Evolutionary conservation across 1,140 invertebrate species (phyloP).

Genomic region (Arion vulgaris): DNA sequence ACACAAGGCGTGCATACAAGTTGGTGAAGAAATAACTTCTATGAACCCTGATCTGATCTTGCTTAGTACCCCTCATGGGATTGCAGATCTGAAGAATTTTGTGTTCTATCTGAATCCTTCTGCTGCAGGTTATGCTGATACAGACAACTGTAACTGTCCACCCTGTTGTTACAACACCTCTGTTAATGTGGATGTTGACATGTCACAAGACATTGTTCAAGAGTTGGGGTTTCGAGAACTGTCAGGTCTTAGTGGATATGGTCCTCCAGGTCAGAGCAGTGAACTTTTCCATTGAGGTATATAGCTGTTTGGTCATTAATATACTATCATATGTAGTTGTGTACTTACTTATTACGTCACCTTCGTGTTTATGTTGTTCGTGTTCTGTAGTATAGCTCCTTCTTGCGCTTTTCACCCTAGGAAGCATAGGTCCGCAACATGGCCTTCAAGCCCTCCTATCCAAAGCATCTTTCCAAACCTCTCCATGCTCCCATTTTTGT

Average conservation of each 20-base stretch:
- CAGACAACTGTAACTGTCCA: slow-evolving; percentile 56
- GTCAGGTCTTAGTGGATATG: slow-evolving; percentile 52
- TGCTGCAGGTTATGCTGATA: slow-evolving; percentile 48
- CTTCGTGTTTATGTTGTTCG: too few species aligned
- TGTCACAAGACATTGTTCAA: slow-evolving; percentile 34
- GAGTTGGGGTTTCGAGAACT: slow-evolving; percentile 40
- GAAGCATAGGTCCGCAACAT: too few species aligned
- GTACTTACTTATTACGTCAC: too few species aligned
- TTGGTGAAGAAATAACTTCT: slow-evolving; percentile 42
- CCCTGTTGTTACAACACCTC: slow-evolving; percentile 51
- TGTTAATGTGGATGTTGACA: slow-evolving; percentile 39
- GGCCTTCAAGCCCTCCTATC: too few species aligned
- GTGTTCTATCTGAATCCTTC: slow-evolving; percentile 52
- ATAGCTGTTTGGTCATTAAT: neutral
- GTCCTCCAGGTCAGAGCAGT: slow-evolving; percentile 48
- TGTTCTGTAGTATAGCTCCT: too few species aligned
- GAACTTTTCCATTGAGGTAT: slow-evolving; percentile 53
- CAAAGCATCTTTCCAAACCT: too few species aligned
- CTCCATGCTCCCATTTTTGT: too few species aligned
- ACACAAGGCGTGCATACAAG: slow-evolving; percentile 41
- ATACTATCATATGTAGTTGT: too few species aligned
- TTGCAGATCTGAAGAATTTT: slow-evolving; percentile 52
- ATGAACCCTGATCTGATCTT: slow-evolving; percentile 49
- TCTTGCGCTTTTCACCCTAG: too few species aligned
- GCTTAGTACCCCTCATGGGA: slow-evolving; percentile 55